These are phyloP conservation scores for Dendrolimus houi DNA, from an alignment of 2,888 invertebrate species.

Conservation along the genomic window DNA sequence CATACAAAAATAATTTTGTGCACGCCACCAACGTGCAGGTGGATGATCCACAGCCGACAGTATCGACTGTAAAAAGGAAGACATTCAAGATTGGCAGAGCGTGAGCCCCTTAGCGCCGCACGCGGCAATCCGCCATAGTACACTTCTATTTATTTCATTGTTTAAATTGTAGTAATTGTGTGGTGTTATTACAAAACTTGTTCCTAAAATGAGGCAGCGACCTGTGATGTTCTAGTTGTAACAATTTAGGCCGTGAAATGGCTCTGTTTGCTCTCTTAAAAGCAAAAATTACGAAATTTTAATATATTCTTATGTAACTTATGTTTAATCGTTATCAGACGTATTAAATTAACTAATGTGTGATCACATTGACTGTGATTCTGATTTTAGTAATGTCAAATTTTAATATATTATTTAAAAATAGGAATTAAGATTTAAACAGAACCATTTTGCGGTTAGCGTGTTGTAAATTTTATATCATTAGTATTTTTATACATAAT, in stretches of 20 bases:
- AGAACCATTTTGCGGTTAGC: conserved; percentile 22
- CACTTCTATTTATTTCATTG: conserved; percentile 19
- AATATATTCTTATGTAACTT: not conserved
- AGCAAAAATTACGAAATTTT: not conserved
- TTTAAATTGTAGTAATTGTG: not conserved
- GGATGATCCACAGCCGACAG: conserved; percentile 31
- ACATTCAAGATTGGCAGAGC: conserved; percentile 18
- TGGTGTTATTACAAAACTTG: not conserved
- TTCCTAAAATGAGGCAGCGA: conserved; percentile 9
- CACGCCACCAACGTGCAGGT: conserved; percentile 49
- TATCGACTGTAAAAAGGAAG: conserved; percentile 20
- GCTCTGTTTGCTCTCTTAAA: not conserved
- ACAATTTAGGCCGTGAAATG: not conserved
- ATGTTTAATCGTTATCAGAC: no score
- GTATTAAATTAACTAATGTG: no score
- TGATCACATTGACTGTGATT: no score
- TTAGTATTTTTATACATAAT: conserved; percentile 62
- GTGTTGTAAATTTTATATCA: conserved; percentile 17
- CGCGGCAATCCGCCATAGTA: conserved; percentile 49
- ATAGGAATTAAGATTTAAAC: not conserved
- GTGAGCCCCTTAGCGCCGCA: conserved; percentile 17
- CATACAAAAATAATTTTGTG: conserved; percentile 49
- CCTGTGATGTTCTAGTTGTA: conserved; percentile 48
- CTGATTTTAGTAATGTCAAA: no score
- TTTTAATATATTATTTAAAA: not conserved